phyloP scores from a whole-genome alignment of 2,888 invertebrate genomes.

The Pseudolycoriella hygida region DNA sequence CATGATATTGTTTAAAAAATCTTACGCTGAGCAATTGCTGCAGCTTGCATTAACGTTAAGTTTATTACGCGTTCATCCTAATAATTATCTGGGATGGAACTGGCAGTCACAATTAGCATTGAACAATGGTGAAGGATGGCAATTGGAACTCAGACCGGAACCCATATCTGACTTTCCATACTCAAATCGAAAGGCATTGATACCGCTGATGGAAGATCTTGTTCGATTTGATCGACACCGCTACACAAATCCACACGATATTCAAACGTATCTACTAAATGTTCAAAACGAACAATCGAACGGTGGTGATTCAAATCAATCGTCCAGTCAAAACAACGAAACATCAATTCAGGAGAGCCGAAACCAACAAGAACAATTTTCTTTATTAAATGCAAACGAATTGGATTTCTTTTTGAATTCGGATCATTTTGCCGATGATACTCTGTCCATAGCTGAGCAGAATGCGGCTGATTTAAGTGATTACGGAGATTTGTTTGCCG shows the following conservation, averaged over 20 bases:
- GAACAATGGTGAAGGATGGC: constrained; percentile 22
- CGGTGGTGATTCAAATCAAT: background rate
- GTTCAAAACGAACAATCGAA: constrained; percentile 23
- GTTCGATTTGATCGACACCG: constrained; percentile 46
- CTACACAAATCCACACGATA: constrained; percentile 32
- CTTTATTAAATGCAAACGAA: constrained; percentile 10
- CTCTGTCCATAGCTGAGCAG: constrained; percentile 34
- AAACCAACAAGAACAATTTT: background rate
- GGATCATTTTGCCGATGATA: constrained; percentile 21
- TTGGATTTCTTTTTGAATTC: constrained; percentile 25
- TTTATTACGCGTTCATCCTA: constrained; percentile 58
- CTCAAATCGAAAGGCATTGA: constrained; percentile 28
- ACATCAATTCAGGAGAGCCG: background rate
- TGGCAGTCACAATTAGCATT: constrained; percentile 25
- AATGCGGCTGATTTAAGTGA: constrained; percentile 40
- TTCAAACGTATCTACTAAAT: constrained; percentile 41
- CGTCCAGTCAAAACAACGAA: background rate
- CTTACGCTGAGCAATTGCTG: constrained; percentile 64
- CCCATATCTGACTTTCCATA: constrained; percentile 26
- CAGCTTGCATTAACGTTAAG: constrained; percentile 67
- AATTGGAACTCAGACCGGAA: constrained; percentile 24
- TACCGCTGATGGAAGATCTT: constrained; percentile 27
- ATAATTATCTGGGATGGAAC: constrained; percentile 44
- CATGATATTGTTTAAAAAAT: constrained; percentile 70
- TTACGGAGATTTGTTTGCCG: constrained; percentile 28